phyloP scores from a whole-genome alignment of 2,113 vertebrate species.

The Dolichallabes microphthalmus region DNA sequence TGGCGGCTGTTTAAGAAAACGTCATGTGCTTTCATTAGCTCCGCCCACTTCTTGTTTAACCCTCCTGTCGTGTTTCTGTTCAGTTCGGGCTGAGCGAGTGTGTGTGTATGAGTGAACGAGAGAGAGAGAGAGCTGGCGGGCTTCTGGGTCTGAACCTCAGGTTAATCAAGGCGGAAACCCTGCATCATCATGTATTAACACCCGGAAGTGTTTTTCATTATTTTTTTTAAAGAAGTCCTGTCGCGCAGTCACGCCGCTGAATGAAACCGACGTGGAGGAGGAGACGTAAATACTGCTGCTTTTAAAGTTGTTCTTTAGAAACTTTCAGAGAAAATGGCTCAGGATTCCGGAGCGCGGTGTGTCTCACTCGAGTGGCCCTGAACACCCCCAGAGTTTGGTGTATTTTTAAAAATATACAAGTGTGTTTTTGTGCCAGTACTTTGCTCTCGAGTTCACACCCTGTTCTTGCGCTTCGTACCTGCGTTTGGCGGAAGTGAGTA shows the following conservation, averaged over 20 bases:
- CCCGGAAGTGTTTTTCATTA: no score
- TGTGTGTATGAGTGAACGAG: no score
- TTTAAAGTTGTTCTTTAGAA: neutral
- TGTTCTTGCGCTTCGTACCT: slow-evolving; percentile 16
- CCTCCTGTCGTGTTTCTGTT: neutral
- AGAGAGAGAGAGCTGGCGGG: neutral
- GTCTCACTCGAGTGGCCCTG: neutral
- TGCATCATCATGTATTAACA: no score
- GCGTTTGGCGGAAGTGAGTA: slow-evolving; percentile 46
- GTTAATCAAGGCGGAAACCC: no score
- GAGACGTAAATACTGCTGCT: neutral
- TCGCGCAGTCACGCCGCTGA: neutral
- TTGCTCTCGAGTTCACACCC: slow-evolving; percentile 39
- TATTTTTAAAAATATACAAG: neutral
- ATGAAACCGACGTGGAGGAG: slow-evolving; percentile 29
- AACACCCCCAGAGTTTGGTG: slow-evolving; percentile 14
- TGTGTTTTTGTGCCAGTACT: neutral
- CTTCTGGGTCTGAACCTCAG: neutral
- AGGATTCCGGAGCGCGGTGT: slow-evolving; percentile 9
- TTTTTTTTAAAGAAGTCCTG: neutral
- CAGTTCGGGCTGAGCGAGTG: neutral
- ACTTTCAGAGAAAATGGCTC: slow-evolving; percentile 7
- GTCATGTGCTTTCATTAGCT: neutral
- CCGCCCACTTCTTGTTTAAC: slow-evolving; percentile 29
- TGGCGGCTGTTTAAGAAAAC: neutral